Conservation (phyloP, 2,888 invertebrate species). For the Anoplius nigerrimus region DNA sequence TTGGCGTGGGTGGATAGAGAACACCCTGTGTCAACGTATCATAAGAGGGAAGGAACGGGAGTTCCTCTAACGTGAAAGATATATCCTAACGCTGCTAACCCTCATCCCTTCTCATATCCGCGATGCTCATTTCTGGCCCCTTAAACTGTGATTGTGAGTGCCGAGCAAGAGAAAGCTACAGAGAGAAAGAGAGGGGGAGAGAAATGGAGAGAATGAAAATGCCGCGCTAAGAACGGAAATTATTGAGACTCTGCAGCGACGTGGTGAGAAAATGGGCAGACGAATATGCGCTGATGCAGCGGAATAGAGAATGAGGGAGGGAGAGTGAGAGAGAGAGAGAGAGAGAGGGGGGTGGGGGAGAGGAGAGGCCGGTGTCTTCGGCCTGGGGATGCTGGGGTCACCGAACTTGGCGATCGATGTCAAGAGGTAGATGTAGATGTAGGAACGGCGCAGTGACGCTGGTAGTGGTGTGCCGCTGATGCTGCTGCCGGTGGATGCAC, state of each 20-base stretch:
- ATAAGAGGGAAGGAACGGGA: no score
- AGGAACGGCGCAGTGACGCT: conserved; percentile 37
- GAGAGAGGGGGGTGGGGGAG: not conserved
- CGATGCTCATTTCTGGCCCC: no score
- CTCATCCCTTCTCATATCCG: no score
- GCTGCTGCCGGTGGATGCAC: conserved; percentile 30
- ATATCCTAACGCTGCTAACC: no score
- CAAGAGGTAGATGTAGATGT: conserved; percentile 45
- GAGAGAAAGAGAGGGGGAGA: no score
- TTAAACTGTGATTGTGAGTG: no score
- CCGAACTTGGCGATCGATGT: conserved; percentile 49
- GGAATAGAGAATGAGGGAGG: not conserved
- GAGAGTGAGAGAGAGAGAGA: not conserved
- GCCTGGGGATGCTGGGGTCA: conserved; percentile 27
- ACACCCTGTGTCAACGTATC: no score
- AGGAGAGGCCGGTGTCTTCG: conserved; percentile 22
- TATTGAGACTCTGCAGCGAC: not conserved
- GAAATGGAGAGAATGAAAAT: no score
- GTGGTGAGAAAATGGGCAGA: not conserved
- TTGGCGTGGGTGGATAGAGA: no score
- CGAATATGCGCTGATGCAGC: not conserved
- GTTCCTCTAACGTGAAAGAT: no score
- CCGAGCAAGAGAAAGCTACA: no score
- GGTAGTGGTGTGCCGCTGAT: not conserved
- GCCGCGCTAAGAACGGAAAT: not conserved